Evolutionary conservation across 2,113 vertebrate genomes (phyloP).

Genomic region (Ursus arctos): DNA sequence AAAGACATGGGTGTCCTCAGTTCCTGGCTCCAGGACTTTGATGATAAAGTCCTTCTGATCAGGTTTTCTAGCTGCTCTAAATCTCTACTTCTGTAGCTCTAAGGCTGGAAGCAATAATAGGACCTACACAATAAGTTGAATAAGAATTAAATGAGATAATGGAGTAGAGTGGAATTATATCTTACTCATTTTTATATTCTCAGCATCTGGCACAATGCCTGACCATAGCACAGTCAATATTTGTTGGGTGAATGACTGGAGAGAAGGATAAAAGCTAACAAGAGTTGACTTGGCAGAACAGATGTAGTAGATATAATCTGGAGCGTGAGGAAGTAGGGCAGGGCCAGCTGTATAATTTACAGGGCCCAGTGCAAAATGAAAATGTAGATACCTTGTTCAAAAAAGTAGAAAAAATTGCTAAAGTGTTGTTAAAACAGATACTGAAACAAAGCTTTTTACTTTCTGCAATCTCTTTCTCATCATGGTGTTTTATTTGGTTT

Average conservation of each 20-base stretch:
- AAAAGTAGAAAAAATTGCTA: neutral
- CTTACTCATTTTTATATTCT: neutral
- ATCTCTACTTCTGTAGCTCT: neutral
- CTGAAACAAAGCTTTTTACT: neutral
- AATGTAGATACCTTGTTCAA: neutral
- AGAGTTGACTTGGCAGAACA: neutral
- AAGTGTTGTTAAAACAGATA: neutral
- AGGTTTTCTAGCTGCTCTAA: neutral
- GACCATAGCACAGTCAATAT: neutral
- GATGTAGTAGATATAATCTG: neutral
- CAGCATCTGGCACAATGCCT: neutral
- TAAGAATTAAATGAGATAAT: neutral
- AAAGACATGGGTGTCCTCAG: neutral
- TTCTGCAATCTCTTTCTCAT: neutral
- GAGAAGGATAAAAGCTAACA: neutral
- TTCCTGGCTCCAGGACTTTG: neutral
- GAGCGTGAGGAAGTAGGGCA: neutral
- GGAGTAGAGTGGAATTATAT: neutral
- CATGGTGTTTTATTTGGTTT: neutral
- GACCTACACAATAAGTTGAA: neutral
- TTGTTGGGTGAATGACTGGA: neutral
- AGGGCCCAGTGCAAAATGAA: neutral
- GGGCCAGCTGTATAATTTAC: neutral
- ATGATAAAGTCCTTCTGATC: neutral
- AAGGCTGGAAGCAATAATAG: neutral